phyloP scores from a whole-genome alignment of 2,888 invertebrate species.

The Cheilosia scutellata region DNA sequence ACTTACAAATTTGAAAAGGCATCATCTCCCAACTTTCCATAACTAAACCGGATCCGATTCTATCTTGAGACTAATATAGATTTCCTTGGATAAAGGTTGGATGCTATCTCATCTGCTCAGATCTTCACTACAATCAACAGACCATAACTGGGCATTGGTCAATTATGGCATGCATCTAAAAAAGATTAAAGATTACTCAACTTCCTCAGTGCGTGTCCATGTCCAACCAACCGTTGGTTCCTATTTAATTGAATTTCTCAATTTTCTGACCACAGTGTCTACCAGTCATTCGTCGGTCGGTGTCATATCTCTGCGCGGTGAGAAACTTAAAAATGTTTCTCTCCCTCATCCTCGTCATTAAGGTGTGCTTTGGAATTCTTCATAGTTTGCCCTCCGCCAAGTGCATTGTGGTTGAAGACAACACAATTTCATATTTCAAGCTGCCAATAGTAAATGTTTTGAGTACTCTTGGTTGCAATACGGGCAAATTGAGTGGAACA shows the following conservation, averaged over 20 bases:
- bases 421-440: constrained; percentile 60
- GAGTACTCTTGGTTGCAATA: constrained; percentile 54
- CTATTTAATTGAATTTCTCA: constrained; percentile 59
- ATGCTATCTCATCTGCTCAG: no score
- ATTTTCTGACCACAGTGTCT: constrained; percentile 42
- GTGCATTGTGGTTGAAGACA: constrained; percentile 64
- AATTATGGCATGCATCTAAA: neutral
- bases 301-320: constrained; percentile 13
- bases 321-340: constrained; percentile 43
- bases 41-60: no score
- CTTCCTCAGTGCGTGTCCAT: neutral
- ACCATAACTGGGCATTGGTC: neutral
- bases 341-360: constrained; percentile 18
- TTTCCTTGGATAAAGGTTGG: no score
- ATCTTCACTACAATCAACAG: no score
- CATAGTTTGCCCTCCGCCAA: constrained; percentile 18
- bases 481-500: constrained; percentile 41
- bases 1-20: no score
- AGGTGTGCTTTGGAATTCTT: constrained; percentile 43
- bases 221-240: constrained; percentile 33
- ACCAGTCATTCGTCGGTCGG: constrained; percentile 19
- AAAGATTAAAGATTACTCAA: constrained; percentile 2
- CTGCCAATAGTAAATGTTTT: constrained; percentile 54
- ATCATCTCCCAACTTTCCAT: no score
- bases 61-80: no score